Evolutionary conservation across 1,140 invertebrate species (phyloP).

Genomic region (Cepaea nemoralis): DNA sequence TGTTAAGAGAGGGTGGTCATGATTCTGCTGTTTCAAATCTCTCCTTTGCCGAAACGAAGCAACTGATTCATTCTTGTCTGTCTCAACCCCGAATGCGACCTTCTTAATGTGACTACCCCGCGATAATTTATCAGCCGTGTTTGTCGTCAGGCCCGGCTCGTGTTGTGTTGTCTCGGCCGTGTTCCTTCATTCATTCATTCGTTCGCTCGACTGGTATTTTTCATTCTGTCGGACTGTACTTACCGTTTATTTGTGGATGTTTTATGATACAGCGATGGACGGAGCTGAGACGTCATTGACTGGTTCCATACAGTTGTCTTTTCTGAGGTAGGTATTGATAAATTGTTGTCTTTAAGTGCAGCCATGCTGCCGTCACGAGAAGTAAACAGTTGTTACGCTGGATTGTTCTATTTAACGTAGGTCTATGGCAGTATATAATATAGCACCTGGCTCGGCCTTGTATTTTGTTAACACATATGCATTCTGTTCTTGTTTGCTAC

Average conservation of each 20-base stretch:
- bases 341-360: too few species aligned
- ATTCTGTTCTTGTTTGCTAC: too few species aligned
- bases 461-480: too few species aligned
- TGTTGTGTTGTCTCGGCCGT: not conserved
- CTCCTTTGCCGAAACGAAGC: not conserved
- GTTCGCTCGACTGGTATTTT: not conserved
- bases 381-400: too few species aligned
- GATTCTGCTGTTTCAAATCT: not conserved
- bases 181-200: not conserved
- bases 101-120: slow-evolving; percentile 17
- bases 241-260: slow-evolving; percentile 14
- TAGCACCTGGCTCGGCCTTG: too few species aligned
- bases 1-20: not conserved
- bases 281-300: slow-evolving; percentile 28
- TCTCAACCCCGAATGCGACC: slow-evolving; percentile 20
- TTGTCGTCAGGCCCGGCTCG: not conserved
- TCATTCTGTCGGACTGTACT: not conserved
- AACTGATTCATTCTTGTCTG: slow-evolving; percentile 30
- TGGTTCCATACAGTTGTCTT: slow-evolving; percentile 33
- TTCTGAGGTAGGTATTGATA: slow-evolving; percentile 34
- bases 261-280: slow-evolving; percentile 24
- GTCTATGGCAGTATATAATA: too few species aligned
- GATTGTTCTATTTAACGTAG: too few species aligned
- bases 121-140: not conserved
- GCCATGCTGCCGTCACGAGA: too few species aligned